Base-by-base conservation (phyloP, 2,888 invertebrate genomes). In the Eristalis pertinax region DNA sequence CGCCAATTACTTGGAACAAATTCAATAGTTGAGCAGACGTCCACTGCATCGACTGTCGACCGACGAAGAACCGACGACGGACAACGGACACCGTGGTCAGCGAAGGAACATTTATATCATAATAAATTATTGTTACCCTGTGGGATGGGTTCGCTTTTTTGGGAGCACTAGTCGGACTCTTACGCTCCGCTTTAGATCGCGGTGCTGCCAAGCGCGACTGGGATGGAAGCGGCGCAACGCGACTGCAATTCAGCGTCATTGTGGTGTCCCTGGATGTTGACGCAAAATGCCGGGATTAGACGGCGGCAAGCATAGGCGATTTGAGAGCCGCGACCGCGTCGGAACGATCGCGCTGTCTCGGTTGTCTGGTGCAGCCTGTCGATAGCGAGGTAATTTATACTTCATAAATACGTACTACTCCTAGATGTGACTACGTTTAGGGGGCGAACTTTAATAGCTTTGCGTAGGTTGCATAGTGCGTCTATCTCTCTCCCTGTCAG, bases 321-420 rank as follows among this genome's bases (percentile, higher is more conserved):
- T 63, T 68, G 50, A 43, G 60, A 62, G 22, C 56, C 38, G 60
- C 76, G 68, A 68, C 58, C 60, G 60, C 19, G 50, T 50, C 50
- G 29, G 60, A 64, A 68, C 69, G 56, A 75, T 76, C 76, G 78
- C 85, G 78, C 85, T 82, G 79, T 73, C 56, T 83, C 64, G 65
- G 76, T 69, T 73, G 60, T 60, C 60, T 60, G 24, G 26, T 24
- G 35, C 69, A 35, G 80, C 38, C 77, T 86, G 88, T 88, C 84
- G 88, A 89, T 88, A 88, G 86, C 73, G 43, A 73, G 69, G 74
- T 88, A 88, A 88, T 88, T 89, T 89, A 89, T 88, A 65, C 56
- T 68, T 75, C 89, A 88, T 89, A 84, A 88, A 89, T 79, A 76
- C 73, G 77, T 85, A 81, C 85, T n/a, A n/a, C 89, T 83, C 88